These are phyloP conservation scores for Periplaneta americana DNA, from an alignment of 1,140 invertebrate species.

Conservation along the genomic window DNA sequence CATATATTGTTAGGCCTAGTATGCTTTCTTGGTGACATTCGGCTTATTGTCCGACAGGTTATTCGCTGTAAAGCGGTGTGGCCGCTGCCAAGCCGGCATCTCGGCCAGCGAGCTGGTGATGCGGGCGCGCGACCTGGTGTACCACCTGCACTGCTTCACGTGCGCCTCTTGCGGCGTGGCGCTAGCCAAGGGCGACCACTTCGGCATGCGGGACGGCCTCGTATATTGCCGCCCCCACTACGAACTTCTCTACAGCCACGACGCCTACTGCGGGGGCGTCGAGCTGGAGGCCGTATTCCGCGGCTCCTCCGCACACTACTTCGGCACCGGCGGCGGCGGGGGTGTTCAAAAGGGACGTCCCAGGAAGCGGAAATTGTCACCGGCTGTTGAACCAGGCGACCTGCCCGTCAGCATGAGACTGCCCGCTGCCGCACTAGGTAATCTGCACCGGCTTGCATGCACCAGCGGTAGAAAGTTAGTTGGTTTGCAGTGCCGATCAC, in stretches of 20 bases:
- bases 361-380: slow-evolving; percentile 66
- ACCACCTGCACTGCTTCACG: slow-evolving; percentile 86
- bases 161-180: slow-evolving; percentile 77
- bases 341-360: slow-evolving; percentile 73
- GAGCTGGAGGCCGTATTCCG: slow-evolving; percentile 30
- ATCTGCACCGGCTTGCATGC: too few species aligned
- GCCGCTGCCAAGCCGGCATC: slow-evolving; percentile 76
- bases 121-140: slow-evolving; percentile 81
- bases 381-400: slow-evolving; percentile 48
- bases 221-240: slow-evolving; percentile 60
- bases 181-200: slow-evolving; percentile 80
- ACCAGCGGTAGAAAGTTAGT: too few species aligned
- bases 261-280: slow-evolving; percentile 24
- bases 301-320: slow-evolving; percentile 49
- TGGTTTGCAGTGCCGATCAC: too few species aligned
- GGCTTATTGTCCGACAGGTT: slow-evolving; percentile 46
- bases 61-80: slow-evolving; percentile 76
- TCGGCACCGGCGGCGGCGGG: slow-evolving; percentile 43
- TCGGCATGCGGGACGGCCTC: slow-evolving; percentile 75
- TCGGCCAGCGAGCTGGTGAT: slow-evolving; percentile 89
- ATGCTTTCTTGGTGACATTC: background rate
- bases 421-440: slow-evolving; percentile 61
- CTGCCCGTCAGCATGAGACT: slow-evolving; percentile 63
- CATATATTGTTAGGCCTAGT: too few species aligned
- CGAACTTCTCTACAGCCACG: slow-evolving; percentile 43